Evolutionary conservation across 2,888 invertebrate genomes (phyloP).

Genomic region (Trissolcus brochymenae): DNA sequence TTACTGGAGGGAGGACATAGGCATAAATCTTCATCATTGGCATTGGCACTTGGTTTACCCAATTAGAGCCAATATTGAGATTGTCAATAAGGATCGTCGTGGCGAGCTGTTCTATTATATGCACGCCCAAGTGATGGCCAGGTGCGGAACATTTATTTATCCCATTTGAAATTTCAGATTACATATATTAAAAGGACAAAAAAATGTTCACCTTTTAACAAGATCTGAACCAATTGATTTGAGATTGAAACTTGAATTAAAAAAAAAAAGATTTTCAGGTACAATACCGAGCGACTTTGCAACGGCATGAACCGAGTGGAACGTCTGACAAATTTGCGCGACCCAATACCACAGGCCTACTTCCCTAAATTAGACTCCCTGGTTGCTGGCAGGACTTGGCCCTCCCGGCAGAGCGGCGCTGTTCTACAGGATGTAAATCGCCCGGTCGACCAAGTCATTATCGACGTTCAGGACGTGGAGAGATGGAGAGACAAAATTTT

Average conservation of each 20-base stretch:
- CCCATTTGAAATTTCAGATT: no score
- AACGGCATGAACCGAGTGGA: constrained; percentile 82
- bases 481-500: constrained; percentile 86
- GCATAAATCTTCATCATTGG: constrained; percentile 93
- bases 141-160: constrained; percentile 69
- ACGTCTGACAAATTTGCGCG: constrained; percentile 82
- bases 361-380: constrained; percentile 90
- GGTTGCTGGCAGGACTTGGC: constrained; percentile 86
- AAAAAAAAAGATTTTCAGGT: constrained; percentile 76
- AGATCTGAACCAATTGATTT: no score
- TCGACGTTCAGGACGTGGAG: constrained; percentile 84
- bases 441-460: constrained; percentile 81
- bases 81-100: constrained; percentile 86
- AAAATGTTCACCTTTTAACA: no score
- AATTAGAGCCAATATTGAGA: constrained; percentile 81
- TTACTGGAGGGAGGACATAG: constrained; percentile 78
- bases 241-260: background rate
- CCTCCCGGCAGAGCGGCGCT: constrained; percentile 81
- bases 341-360: constrained; percentile 86
- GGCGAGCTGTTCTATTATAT: constrained; percentile 89
- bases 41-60: constrained; percentile 95
- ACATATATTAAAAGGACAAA: no score
- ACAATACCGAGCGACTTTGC: constrained; percentile 86
- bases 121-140: constrained; percentile 84
- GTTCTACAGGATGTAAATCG: constrained; percentile 81